phyloP scores from a whole-genome alignment of 2,113 vertebrate species.

The Boleophthalmus pectinirostris region DNA sequence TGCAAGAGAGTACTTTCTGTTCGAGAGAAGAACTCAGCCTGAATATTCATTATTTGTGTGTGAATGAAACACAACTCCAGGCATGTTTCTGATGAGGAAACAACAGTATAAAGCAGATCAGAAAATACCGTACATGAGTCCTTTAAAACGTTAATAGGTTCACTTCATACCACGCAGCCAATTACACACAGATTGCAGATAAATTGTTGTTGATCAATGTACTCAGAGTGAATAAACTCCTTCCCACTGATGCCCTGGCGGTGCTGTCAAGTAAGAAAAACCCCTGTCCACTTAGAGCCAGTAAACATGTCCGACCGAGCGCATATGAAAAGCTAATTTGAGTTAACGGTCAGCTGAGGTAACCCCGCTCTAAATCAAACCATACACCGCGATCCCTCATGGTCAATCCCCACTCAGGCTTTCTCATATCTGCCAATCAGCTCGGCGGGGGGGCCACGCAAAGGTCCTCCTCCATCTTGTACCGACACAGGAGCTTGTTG shows the following conservation, averaged over 20 bases:
- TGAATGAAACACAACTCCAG: too few relatives aligned
- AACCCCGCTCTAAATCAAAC: background rate
- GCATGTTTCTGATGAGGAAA: too few relatives aligned
- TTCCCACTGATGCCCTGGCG: background rate
- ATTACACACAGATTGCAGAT: background rate
- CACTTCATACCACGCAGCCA: background rate
- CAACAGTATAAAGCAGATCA: too few relatives aligned
- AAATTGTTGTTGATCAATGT: background rate
- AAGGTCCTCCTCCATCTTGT: conserved; percentile 27
- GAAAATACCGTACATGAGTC: too few relatives aligned
- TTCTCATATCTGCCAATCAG: conserved; percentile 17
- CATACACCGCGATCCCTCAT: background rate
- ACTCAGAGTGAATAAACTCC: background rate
- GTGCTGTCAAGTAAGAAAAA: background rate
- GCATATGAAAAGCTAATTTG: background rate
- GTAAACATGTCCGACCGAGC: background rate
- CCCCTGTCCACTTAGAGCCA: background rate
- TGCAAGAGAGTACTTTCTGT: too few relatives aligned
- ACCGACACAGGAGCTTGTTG: conserved; percentile 46
- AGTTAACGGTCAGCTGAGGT: background rate
- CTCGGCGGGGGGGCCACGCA: conserved; percentile 14
- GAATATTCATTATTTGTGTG: too few relatives aligned
- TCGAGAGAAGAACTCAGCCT: too few relatives aligned
- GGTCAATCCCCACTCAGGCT: background rate
- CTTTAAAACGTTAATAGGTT: too few relatives aligned